Percentiles rank a stretch among this genome's conserved stretches.
Evolutionary conservation across 2,113 vertebrate genomes (phyloP).

Genomic region (Catharus fuscescens): DNA sequence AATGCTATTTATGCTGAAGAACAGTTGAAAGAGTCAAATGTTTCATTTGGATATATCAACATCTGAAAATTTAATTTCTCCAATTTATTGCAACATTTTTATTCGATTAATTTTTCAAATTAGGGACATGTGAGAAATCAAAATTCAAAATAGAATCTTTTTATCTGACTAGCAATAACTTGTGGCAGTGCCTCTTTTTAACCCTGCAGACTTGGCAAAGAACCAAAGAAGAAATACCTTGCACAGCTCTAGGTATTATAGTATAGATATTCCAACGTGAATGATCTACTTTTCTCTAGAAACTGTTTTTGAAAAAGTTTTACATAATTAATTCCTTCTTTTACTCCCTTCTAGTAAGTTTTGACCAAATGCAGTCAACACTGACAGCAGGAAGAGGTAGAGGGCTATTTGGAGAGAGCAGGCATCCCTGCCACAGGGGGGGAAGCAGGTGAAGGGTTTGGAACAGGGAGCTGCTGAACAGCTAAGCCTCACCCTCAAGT

Average conservation of each 20-base stretch:
- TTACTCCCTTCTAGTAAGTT: background rate
- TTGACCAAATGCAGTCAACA: background rate
- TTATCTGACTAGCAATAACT: background rate
- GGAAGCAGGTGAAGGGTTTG: background rate
- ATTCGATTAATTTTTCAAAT: background rate
- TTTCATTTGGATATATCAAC: background rate
- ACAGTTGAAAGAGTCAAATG: background rate
- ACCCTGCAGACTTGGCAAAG: background rate
- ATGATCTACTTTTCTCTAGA: background rate
- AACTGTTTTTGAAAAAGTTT: background rate
- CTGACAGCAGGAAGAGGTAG: background rate
- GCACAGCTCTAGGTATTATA: background rate
- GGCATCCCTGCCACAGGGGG: fast-evolving
- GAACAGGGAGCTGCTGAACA: slow-evolving; percentile 12
- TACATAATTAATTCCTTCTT: background rate
- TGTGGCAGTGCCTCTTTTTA: background rate
- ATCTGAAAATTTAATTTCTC: background rate
- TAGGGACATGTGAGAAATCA: background rate
- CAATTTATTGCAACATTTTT: background rate
- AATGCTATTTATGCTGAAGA: background rate
- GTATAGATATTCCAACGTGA: background rate
- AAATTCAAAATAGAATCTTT: background rate
- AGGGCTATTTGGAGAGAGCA: background rate
- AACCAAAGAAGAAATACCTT: background rate
- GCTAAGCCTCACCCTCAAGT: slow-evolving; percentile 14